Evolutionary conservation across 2,888 invertebrate species (phyloP).

Genomic region (Perizoma flavofasciatum): DNA sequence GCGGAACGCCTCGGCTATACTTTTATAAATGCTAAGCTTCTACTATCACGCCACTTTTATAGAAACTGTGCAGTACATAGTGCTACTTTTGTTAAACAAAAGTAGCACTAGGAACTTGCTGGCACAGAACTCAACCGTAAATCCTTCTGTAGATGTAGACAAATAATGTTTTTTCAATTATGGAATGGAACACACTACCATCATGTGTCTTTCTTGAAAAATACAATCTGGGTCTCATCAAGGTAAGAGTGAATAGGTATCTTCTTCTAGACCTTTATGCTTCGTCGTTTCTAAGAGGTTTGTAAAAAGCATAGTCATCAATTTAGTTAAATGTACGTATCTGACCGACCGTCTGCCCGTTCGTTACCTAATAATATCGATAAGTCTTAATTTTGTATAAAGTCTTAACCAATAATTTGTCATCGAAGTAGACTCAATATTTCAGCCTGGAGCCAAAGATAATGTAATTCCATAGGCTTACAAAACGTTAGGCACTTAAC

Average conservation of each 20-base stretch:
- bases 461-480: slow-evolving; percentile 1
- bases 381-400: background rate
- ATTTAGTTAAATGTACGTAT: too few relatives aligned
- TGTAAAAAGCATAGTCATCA: background rate
- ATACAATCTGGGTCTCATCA: too few relatives aligned
- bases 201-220: too few relatives aligned
- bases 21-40: slow-evolving; percentile 22
- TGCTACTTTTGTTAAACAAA: too few relatives aligned
- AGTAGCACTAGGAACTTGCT: too few relatives aligned
- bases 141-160: too few relatives aligned
- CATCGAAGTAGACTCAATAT: slow-evolving; percentile 6
- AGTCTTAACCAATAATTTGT: background rate
- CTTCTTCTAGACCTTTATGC: too few relatives aligned
- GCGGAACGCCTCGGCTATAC: slow-evolving; percentile 11
- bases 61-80: too few relatives aligned
- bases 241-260: too few relatives aligned
- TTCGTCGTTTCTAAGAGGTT: background rate
- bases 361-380: background rate
- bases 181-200: background rate
- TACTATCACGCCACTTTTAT: slow-evolving; percentile 20
- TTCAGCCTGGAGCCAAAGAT: slow-evolving; percentile 1
- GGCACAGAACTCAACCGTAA: too few relatives aligned
- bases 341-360: too few relatives aligned
- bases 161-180: too few relatives aligned
- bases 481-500: background rate